A percentile compares a stretch with the other conserved stretches of the same genome.
phyloP scores from a whole-genome alignment of 92 coral and sea anemone species.

The Galaxea fascicularis region DNA sequence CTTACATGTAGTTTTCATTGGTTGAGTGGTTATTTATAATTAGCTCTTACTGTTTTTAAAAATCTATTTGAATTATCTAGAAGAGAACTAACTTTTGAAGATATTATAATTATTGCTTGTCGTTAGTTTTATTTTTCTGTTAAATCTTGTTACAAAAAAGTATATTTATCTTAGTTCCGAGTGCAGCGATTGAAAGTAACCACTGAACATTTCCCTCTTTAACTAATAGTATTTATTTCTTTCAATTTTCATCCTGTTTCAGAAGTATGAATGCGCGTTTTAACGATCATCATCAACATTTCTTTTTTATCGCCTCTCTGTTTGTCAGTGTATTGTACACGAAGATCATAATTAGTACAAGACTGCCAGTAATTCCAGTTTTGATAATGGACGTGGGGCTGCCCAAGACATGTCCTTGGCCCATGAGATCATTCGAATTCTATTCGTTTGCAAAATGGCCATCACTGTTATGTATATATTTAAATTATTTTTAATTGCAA shows the following conservation, averaged over 20 bases:
- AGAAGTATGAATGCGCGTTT: neutral
- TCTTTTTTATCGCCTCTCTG: too few relatives aligned
- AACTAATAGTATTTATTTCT: neutral
- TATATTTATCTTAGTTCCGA: neutral
- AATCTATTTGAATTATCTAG: neutral
- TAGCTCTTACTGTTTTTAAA: neutral
- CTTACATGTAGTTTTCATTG: neutral
- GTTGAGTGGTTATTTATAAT: constrained; percentile 18
- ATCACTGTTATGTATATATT: too few relatives aligned
- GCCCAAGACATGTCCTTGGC: too few relatives aligned
- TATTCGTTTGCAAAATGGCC: too few relatives aligned
- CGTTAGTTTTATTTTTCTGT: neutral
- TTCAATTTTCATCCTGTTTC: neutral
- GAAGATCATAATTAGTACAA: too few relatives aligned
- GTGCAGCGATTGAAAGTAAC: neutral
- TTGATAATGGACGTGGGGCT: too few relatives aligned
- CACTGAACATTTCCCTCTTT: neutral
- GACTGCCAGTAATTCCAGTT: too few relatives aligned
- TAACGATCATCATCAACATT: too few relatives aligned
- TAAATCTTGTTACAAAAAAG: neutral
- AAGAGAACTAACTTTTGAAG: constrained; percentile 1
- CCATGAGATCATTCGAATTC: too few relatives aligned
- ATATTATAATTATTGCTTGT: neutral
- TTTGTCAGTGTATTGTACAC: too few relatives aligned
- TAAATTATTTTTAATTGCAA: too few relatives aligned